phyloP scores from a whole-genome alignment of 64 coral and sea anemone genomes.

The Stichodactyla mertensii region DNA sequence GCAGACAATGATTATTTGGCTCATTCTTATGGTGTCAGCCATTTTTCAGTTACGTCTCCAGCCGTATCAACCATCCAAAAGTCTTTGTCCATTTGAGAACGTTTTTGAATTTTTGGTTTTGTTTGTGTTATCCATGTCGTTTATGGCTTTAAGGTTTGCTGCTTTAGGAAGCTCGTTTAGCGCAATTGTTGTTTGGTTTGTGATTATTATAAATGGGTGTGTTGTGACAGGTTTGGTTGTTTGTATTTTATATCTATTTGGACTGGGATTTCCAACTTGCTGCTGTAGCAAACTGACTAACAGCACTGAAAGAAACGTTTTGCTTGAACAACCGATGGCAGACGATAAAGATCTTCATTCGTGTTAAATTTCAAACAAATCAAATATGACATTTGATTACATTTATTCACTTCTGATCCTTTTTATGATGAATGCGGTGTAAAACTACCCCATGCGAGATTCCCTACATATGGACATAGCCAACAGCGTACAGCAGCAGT shows the following conservation, averaged over 20 bases:
- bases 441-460: too few species aligned
- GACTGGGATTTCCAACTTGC: too few species aligned
- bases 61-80: background rate
- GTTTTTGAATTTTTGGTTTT: background rate
- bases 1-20: background rate
- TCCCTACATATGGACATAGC: too few species aligned
- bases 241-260: background rate
- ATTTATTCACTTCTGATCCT: too few species aligned
- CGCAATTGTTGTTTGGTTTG: slow-evolving; percentile 15
- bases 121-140: slow-evolving; percentile 23
- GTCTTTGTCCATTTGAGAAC: background rate
- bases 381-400: too few species aligned
- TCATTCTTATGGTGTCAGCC: background rate
- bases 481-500: too few species aligned
- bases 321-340: too few species aligned
- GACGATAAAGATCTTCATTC: too few species aligned
- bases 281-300: too few species aligned
- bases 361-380: too few species aligned
- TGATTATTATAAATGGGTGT: slow-evolving; percentile 17
- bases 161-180: background rate
- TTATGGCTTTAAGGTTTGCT: slow-evolving; percentile 32
- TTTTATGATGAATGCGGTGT: too few species aligned
- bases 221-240: background rate
- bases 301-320: too few species aligned
- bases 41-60: slow-evolving; percentile 10